A percentile compares a stretch with the other conserved stretches of the same genome.
These are phyloP conservation scores for Ornithoptera alexandrae DNA, from an alignment of 2,888 invertebrate genomes.

Conservation along the genomic window DNA sequence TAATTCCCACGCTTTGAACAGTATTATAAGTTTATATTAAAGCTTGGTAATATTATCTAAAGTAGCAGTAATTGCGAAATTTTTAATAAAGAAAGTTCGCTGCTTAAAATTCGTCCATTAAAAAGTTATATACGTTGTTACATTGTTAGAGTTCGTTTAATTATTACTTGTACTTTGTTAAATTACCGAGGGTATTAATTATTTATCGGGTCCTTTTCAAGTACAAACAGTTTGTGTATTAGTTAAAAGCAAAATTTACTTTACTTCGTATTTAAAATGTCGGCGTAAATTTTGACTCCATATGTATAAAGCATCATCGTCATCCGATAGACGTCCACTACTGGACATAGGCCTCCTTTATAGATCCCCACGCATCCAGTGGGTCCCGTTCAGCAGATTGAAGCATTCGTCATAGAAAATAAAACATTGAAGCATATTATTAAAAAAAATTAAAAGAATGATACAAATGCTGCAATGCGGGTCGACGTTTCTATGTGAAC, in stretches of 20 bases:
- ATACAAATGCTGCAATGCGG: conserved; percentile 4
- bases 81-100: conserved; percentile 3
- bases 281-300: background rate
- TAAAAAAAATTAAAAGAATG: background rate
- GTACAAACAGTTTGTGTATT: conserved; percentile 4
- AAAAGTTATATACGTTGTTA: conserved; percentile 12
- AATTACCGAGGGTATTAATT: conserved; percentile 4
- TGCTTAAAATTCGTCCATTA: conserved; percentile 5
- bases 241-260: conserved; percentile 1
- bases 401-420: background rate
- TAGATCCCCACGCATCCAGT: no score
- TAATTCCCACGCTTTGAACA: background rate
- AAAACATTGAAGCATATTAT: background rate
- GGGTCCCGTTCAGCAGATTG: background rate
- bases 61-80: conserved; percentile 4
- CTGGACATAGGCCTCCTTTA: no score
- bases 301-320: background rate
- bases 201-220: conserved; percentile 8
- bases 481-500: background rate
- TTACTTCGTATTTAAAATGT: background rate
- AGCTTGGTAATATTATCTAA: background rate
- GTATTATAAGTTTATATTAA: background rate
- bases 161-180: conserved; percentile 17
- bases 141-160: conserved; percentile 8
- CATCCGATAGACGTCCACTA: no score